Evolutionary conservation across 1,140 invertebrate species (phyloP).

Genomic region (Zelostemma sp.): DNA sequence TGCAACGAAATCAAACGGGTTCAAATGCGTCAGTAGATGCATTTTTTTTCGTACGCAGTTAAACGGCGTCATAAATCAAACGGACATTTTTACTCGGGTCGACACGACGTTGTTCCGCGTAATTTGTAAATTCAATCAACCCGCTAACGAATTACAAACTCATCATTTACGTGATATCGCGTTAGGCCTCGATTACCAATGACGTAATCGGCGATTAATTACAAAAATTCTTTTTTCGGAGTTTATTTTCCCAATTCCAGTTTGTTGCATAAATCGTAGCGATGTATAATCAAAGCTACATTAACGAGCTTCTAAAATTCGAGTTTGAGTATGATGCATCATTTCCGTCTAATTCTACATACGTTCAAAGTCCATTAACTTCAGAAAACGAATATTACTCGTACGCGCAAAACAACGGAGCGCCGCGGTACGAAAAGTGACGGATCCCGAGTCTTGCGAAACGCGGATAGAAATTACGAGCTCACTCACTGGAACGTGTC

Average conservation of each 20-base stretch:
- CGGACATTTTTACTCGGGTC: not conserved
- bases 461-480: conserved; percentile 32
- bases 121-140: conserved; percentile 2
- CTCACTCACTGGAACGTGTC: conserved; percentile 28
- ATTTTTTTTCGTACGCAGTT: not conserved
- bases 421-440: conserved; percentile 13
- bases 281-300: no score
- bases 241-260: no score
- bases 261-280: no score
- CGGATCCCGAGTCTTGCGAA: conserved; percentile 34
- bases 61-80: not conserved
- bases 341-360: no score
- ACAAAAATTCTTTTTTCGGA: not conserved
- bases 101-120: not conserved
- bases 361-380: no score
- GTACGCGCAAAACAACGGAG: no score
- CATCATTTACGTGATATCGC: not conserved
- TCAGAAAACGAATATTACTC: no score
- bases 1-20: conserved; percentile 1
- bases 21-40: not conserved
- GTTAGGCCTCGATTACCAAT: not conserved
- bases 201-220: not conserved
- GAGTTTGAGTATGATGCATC: no score
- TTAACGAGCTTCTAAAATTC: no score
- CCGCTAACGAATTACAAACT: not conserved